Base-by-base conservation (phyloP, 2,113 vertebrate species). In the Phalacrocorax carbo region DNA sequence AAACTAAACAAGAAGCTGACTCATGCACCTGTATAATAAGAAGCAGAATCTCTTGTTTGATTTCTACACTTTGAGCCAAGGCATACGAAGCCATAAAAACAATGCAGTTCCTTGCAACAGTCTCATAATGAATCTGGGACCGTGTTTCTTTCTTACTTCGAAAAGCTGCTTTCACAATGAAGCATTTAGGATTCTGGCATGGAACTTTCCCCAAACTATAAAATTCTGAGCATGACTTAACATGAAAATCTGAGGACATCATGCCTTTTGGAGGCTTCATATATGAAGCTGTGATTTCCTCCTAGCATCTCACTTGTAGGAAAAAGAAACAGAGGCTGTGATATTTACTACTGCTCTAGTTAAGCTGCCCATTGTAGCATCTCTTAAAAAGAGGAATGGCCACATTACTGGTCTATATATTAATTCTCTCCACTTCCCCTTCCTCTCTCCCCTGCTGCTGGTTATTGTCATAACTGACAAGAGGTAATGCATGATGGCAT, bases 1-100 rank as follows among this genome's bases (percentile, higher is more conserved):
- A 97, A 97, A 27, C 88, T 51, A 85, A 84, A 87, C 89, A 95
- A 95, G 97, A 55, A 94, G 94, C 95, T 97, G 96, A 96, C 87
- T 96, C 93, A 95, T 34, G 60, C 87, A 94, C 93, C 93, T 97
- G 95, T 94, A 72, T 54, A 97, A 96, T 69, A 93, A 87, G 77
- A 42, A 91, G 77, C 49, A 96, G 91, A 21, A 93, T 80, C 94
- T 95, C 80, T 70, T 71, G 87, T 85, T 93, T 96, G 94, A 94
- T 82, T 97, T 87, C 91, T 88, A 13, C 60, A 44, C 70, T 92
- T 95, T 42, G 76, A 95, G 95, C 93, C 94, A 93, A 94, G 90
- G 87, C 76, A 85, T 3, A 80, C 0, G 68, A 77, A 96, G 92
- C 88, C 93, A 38, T 94, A 92, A 94, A 95, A 92, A 80, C 89